phyloP scores from a whole-genome alignment of 2,797 vertebrate genomes.

The Leuciscus waleckii region DNA sequence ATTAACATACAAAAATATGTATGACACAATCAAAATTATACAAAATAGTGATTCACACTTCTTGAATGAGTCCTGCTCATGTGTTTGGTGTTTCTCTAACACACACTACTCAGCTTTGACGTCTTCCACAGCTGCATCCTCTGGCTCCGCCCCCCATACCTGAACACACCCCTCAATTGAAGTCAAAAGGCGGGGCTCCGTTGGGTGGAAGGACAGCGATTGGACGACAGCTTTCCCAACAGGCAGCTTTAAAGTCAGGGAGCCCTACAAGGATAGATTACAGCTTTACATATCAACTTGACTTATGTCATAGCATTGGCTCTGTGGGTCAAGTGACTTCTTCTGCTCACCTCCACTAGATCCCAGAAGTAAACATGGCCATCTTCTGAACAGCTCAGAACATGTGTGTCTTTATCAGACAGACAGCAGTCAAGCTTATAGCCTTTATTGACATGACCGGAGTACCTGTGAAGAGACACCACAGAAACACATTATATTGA shows the following conservation, averaged over 20 bases:
- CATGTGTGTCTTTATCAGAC: conserved; percentile 87
- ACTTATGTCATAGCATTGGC: not conserved
- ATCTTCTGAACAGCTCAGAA: conserved; percentile 92
- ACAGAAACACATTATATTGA: not conserved
- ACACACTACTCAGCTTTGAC: conserved; percentile 10
- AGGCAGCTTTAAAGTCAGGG: conserved; percentile 78
- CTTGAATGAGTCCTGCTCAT: not conserved
- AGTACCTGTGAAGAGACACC: conserved; percentile 77
- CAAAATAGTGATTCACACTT: not conserved
- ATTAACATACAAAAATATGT: not conserved
- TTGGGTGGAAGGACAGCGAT: conserved; percentile 89
- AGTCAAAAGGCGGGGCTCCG: conserved; percentile 82
- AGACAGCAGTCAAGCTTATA: conserved; percentile 95
- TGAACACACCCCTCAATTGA: conserved; percentile 84
- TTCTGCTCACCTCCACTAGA: conserved; percentile 76
- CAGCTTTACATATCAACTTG: not conserved
- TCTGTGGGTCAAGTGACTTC: not conserved
- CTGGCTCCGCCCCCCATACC: conserved; percentile 84
- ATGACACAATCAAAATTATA: not conserved
- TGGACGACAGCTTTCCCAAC: conserved; percentile 88
- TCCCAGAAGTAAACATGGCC: conserved; percentile 92
- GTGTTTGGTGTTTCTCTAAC: conserved; percentile 5
- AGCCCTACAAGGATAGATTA: conserved; percentile 75
- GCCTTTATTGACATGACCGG: conserved; percentile 87
- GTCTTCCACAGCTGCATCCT: conserved; percentile 64